Evolutionary conservation across 2,888 invertebrate genomes (phyloP).

Genomic region (Drosophila mayaguana): DNA sequence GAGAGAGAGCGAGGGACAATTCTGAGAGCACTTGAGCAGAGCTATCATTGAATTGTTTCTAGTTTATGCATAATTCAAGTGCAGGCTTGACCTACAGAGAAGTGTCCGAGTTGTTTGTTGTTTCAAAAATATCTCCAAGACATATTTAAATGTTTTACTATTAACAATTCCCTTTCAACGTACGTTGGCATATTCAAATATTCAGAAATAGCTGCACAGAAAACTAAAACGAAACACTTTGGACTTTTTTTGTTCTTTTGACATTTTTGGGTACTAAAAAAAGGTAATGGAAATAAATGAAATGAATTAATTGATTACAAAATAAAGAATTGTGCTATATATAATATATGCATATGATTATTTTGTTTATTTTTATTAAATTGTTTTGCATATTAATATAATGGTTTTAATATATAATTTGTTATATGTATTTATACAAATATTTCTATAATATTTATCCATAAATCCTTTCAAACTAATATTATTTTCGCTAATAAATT

Average conservation of each 20-base stretch:
- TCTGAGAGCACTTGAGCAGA: constrained; percentile 23
- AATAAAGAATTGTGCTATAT: background rate
- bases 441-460: no score
- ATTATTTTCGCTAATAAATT: no score
- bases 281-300: no score
- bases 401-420: no score
- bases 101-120: constrained; percentile 8
- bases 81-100: constrained; percentile 31
- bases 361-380: no score
- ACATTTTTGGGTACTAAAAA: background rate
- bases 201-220: background rate
- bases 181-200: background rate
- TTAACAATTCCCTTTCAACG: background rate
- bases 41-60: constrained; percentile 21
- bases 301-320: background rate
- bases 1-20: background rate
- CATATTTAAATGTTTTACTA: background rate
- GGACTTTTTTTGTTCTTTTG: background rate
- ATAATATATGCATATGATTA: no score
- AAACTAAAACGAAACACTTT: background rate
- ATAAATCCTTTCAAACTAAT: no score
- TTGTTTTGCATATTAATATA: no score
- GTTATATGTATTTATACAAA: no score
- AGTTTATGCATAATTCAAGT: constrained; percentile 18
- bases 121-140: background rate